Percentiles rank a stretch among this genome's conserved stretches.
These are phyloP conservation scores for Nemoura dubitans DNA, from an alignment of 2,888 invertebrate genomes.

Conservation along the genomic window DNA sequence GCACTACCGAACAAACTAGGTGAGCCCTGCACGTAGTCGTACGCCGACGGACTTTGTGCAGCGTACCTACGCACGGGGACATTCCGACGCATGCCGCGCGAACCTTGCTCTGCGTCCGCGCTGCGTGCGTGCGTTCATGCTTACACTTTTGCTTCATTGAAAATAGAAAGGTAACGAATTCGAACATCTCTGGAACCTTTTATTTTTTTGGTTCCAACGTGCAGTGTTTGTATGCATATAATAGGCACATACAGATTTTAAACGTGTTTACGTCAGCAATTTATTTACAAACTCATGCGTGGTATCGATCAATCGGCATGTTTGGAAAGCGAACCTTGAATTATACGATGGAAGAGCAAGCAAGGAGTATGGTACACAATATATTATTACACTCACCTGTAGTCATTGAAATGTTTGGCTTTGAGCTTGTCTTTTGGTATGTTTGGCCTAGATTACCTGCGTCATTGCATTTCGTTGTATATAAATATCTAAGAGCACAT, in stretches of 20 bases:
- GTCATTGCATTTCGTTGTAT: conserved; percentile 17
- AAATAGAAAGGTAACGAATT: neutral
- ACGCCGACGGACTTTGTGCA: neutral
- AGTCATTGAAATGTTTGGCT: neutral
- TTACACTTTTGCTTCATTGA: neutral
- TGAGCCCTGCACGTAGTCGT: no score
- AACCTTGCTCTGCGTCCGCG: no score
- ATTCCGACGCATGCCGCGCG: neutral
- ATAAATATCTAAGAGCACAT: neutral
- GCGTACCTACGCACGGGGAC: neutral
- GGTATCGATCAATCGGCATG: neutral
- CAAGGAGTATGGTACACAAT: no score
- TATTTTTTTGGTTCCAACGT: neutral
- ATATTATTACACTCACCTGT: no score
- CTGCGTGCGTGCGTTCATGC: neutral
- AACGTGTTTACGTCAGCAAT: neutral
- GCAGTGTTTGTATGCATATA: no score
- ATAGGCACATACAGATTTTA: neutral
- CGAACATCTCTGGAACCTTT: neutral
- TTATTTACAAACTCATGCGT: neutral
- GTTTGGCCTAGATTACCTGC: conserved; percentile 9
- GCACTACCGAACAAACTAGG: no score
- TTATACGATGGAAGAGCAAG: neutral
- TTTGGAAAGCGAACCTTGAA: neutral
- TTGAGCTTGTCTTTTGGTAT: conserved; percentile 16